These are phyloP conservation scores for Synaphobranchus kaupii DNA, from an alignment of 2,797 vertebrate genomes.

Conservation along the genomic window DNA sequence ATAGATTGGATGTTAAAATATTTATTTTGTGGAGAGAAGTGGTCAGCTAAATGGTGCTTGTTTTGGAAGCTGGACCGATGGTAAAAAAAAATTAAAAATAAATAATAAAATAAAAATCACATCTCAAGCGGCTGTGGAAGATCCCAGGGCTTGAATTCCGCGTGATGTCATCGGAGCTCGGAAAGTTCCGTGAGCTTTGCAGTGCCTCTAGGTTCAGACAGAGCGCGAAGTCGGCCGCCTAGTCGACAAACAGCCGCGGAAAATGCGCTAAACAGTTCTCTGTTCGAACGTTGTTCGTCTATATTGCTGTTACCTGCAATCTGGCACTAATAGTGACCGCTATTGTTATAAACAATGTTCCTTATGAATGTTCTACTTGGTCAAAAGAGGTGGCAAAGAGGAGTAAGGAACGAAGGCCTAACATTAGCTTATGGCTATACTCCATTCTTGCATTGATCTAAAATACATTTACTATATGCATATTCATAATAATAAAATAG, in stretches of 20 bases:
- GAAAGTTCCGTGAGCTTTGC: constrained; percentile 12
- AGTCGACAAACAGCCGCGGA: not conserved
- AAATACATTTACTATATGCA: not conserved
- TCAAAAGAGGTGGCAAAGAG: not conserved
- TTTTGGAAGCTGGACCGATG: constrained; percentile 19
- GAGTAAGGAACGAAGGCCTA: not conserved
- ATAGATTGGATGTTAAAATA: constrained; percentile 82
- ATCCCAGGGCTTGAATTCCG: constrained; percentile 34
- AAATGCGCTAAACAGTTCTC: not conserved
- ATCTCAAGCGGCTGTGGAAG: constrained; percentile 29
- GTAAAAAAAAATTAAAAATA: constrained; percentile 33
- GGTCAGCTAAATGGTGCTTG: constrained; percentile 56
- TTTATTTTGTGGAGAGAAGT: constrained; percentile 71
- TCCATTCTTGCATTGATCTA: not conserved
- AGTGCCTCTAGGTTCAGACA: not conserved
- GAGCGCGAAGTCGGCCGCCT: not conserved
- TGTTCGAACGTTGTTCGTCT: not conserved
- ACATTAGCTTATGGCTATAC: not conserved
- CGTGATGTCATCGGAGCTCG: constrained; percentile 38
- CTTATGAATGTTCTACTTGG: not conserved
- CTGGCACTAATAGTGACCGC: not conserved
- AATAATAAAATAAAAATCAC: constrained; percentile 40
- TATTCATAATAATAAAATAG: not conserved
- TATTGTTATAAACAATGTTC: not conserved
- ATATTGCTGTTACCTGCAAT: not conserved